Evolutionary conservation across 2,888 invertebrate genomes (phyloP), one percentile per base, ranked within the genome.

Genomic region (Loripinus fragilis): DNA sequence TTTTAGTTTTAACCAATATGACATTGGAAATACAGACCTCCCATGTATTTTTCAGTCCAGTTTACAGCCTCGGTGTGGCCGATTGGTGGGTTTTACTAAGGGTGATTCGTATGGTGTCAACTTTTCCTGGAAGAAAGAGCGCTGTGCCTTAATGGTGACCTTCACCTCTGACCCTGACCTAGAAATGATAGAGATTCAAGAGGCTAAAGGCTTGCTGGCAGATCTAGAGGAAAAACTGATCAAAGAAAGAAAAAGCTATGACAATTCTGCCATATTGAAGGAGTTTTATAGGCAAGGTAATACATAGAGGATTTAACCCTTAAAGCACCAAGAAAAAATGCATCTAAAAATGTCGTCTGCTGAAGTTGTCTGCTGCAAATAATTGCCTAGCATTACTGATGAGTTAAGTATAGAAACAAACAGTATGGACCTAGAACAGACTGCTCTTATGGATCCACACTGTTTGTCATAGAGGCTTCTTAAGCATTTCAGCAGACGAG

Each of bases 61-160:
- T 8, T 91, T 95, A 23, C 88, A 91, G 38, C 95, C 95, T n/a
- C 93, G 91, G 76, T 95, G 95, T 92, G 96, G 96, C 2, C 92
- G 95, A 70, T 93, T 95, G 93, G 94, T 95, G 0, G 95, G 94
- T 0, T 95, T 95, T 88, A 94, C 95, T 5, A 94, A 95, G 0
- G 95, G 95, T 1, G 95, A 95, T 90, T 93, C 95, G 17, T 95
- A 95, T 85, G 95, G 95, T 1, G 95, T 95, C 2, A 94, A 93
- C 76, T 95, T 95, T 0, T 95, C 95, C 0, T 94, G 95, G 1
- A 89, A 86, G 28, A 91, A 90, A 38, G 95, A 65, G 90, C 91
- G 95, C 65, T 95, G 95, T 91, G 95, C 95, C 0, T 87, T 96
- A 42, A 78, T 89, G 12, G 72, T 87, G 45, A 83, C 74, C 12